phyloP scores from a whole-genome alignment of 2,113 vertebrate genomes.

The Anthoscopus minutus region DNA sequence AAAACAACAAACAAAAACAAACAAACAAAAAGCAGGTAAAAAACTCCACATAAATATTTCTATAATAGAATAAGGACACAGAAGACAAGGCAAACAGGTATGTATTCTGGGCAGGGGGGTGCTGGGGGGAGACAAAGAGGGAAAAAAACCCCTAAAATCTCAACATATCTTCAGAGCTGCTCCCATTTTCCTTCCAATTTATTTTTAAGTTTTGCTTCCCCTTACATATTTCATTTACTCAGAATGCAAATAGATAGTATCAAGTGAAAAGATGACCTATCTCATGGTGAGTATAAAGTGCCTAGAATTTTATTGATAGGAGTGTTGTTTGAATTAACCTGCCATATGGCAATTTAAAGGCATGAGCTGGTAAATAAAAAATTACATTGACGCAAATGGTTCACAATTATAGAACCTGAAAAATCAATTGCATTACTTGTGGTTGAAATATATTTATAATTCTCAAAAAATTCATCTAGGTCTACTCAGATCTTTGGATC shows the following conservation, averaged over 20 bases:
- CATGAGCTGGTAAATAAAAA: background rate
- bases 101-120: background rate
- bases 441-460: background rate
- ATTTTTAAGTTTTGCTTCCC: background rate
- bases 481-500: background rate
- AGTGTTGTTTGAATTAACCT: background rate
- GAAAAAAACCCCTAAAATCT: rapidly evolving
- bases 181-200: background rate
- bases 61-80: background rate
- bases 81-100: background rate
- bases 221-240: background rate
- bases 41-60: background rate
- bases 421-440: background rate
- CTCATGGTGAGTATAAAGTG: background rate
- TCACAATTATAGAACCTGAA: background rate
- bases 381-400: background rate
- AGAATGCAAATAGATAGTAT: background rate
- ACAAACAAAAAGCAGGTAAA: too few relatives aligned
- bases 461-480: background rate
- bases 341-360: background rate
- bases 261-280: background rate
- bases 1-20: too few relatives aligned
- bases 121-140: rapidly evolving
- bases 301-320: background rate
- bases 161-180: background rate